Percentiles rank a stretch among this genome's conserved stretches.
Evolutionary conservation across 2,888 invertebrate genomes (phyloP).

Genomic region (Drosophila macrospina): DNA sequence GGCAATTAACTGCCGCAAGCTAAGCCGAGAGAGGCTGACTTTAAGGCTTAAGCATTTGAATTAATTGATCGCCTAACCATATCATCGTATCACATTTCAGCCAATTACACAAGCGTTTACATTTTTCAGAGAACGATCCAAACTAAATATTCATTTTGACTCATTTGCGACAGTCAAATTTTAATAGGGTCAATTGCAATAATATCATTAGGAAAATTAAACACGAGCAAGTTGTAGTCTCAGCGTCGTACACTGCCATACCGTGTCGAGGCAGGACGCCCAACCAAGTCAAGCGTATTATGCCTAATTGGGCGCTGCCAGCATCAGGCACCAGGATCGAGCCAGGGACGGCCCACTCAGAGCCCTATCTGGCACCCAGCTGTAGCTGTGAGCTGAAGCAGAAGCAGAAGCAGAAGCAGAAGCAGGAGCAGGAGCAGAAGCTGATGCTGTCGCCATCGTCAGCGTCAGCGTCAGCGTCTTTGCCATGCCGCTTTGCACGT

Average conservation of each 20-base stretch:
- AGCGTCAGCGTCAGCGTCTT: slow-evolving; percentile 35
- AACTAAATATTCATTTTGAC: slow-evolving; percentile 79
- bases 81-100: slow-evolving; percentile 73
- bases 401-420: slow-evolving; percentile 31
- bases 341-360: slow-evolving; percentile 13
- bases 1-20: slow-evolving; percentile 62
- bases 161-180: slow-evolving; percentile 77
- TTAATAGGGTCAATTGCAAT: slow-evolving; percentile 81
- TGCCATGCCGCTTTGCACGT: slow-evolving; percentile 71
- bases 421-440: slow-evolving; percentile 12
- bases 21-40: slow-evolving; percentile 40
- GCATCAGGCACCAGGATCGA: slow-evolving; percentile 17
- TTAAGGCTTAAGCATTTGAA: slow-evolving; percentile 60
- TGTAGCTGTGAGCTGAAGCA: slow-evolving; percentile 11
- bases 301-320: slow-evolving; percentile 80
- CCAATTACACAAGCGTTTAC: slow-evolving; percentile 64
- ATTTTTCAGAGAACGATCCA: slow-evolving; percentile 37
- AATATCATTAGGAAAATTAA: slow-evolving; percentile 82
- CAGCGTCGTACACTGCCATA: slow-evolving; percentile 45
- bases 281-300: slow-evolving; percentile 78
- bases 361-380: slow-evolving; percentile 33
- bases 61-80: slow-evolving; percentile 66
- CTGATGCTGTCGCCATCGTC: slow-evolving; percentile 44
- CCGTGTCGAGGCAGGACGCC: slow-evolving; percentile 50
- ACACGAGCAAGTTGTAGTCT: slow-evolving; percentile 55